These are phyloP conservation scores for Drosophila nebulosa DNA, from an alignment of 1,140 invertebrate species.

Conservation along the genomic window DNA sequence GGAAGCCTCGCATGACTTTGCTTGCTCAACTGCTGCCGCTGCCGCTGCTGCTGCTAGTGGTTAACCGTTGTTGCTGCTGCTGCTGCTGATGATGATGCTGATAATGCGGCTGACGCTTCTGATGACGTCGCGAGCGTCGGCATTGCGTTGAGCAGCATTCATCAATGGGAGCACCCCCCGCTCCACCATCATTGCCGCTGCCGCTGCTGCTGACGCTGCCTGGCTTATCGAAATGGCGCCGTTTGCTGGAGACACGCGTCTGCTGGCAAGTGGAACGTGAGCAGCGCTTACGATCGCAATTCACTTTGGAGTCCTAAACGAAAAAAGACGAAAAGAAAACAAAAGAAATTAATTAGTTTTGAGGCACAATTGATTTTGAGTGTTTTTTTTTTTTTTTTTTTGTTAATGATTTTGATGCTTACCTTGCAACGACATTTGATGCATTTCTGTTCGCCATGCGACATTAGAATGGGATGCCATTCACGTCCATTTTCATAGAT, in stretches of 20 bases:
- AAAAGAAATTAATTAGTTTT: not conserved
- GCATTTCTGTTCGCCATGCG: slow-evolving; percentile 92
- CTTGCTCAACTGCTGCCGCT: slow-evolving; percentile 40
- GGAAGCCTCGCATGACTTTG: slow-evolving; percentile 6
- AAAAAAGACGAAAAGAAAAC: slow-evolving; percentile 50
- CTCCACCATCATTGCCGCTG: slow-evolving; percentile 39
- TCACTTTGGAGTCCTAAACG: slow-evolving; percentile 88
- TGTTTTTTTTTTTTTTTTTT: not conserved
- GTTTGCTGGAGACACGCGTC: slow-evolving; percentile 76
- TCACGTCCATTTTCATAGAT: slow-evolving; percentile 90
- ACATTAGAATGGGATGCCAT: slow-evolving; percentile 91
- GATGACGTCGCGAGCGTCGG: slow-evolving; percentile 81
- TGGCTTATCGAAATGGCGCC: slow-evolving; percentile 76
- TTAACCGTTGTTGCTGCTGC: slow-evolving; percentile 19
- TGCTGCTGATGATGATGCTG: slow-evolving; percentile 59
- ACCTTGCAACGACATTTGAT: slow-evolving; percentile 94
- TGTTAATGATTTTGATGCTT: slow-evolving; percentile 61
- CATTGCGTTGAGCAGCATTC: slow-evolving; percentile 83
- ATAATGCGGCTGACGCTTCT: slow-evolving; percentile 71
- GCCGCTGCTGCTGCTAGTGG: slow-evolving; percentile 20
- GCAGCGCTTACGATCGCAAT: slow-evolving; percentile 90
- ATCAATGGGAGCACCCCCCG: slow-evolving; percentile 71
- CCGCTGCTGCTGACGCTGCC: slow-evolving; percentile 40
- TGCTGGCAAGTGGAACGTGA: slow-evolving; percentile 86
- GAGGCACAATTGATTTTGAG: not conserved